Evolutionary conservation across 2,888 invertebrate species (phyloP), one percentile per base, ranked within the genome.

Genomic region (Lasioglossum villosulum): DNA sequence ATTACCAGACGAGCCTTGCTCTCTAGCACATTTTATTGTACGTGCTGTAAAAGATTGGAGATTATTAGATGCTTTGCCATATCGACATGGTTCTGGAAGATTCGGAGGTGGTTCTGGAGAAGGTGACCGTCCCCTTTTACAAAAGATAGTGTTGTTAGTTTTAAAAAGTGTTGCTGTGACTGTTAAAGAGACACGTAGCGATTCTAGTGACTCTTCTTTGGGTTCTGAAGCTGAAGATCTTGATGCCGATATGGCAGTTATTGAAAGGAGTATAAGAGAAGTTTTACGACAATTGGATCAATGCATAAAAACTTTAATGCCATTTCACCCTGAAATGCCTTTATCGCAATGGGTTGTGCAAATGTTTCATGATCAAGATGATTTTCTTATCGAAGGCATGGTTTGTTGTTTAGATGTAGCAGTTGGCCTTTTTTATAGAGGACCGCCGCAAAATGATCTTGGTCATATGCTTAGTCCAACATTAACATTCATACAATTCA

Each of bases 301-400:
- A 75, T 98, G 98, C 93, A 97, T 98, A 16, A 97, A 98, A 93
- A 96, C 97, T 86, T 96, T 97, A 82, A 95, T 98, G 89, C 98
- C 98, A 87, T 98, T 98, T 93, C 98, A 98, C 95, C 98, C 98
- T 0, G 98, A 98, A 94, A 98, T 98, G 88, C 97, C 98, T 34
- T 97, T 98, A 90, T 98, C 98, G 0, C 98, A 98, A 95, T 98
- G 98, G 96, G 96, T 98, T 76, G 97, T 98, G 83, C 98, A 98
- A 94, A 95, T 98, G 82, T 98, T 98, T 93, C 97, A 97, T 91
- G 98, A 98, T 95, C 98, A 98, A 94, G 98, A 98, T 93, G 98
- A 98, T 95, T 98, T 98, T 92, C 95, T 98, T 90, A 98, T 98
- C 83, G 98, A 98, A 95, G 97, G 98, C 4, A 98, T 98, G 98